A percentile compares a stretch with the other conserved stretches of the same genome.
Conservation (phyloP, 2,888 invertebrate species). For the Andrena marginata region DNA sequence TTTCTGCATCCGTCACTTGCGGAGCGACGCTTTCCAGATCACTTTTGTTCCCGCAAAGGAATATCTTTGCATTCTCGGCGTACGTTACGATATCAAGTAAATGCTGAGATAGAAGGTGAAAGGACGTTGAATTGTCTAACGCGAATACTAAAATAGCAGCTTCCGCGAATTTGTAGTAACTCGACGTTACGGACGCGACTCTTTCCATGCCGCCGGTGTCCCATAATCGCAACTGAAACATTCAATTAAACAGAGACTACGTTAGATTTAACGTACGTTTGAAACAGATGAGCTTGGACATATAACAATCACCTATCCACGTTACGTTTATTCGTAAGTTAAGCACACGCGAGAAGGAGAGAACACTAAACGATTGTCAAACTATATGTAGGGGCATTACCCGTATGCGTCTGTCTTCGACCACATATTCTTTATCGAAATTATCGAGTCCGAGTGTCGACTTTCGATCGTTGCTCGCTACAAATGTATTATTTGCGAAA, state of each 20-base stretch:
- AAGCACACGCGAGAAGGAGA: constrained; percentile 9
- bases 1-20: constrained; percentile 94
- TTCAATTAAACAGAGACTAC: constrained; percentile 53
- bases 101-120: constrained; percentile 96
- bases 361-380: constrained; percentile 34
- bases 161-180: constrained; percentile 98
- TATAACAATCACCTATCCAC: constrained; percentile 4
- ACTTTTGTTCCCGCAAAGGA: constrained; percentile 96
- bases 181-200: constrained; percentile 97
- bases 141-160: constrained; percentile 97
- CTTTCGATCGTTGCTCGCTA: constrained; percentile 92
- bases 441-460: constrained; percentile 97
- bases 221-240: constrained; percentile 94
- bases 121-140: constrained; percentile 95
- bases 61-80: constrained; percentile 98
- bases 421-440: constrained; percentile 92
- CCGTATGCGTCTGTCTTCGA: constrained; percentile 92
- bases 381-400: constrained; percentile 85
- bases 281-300: background rate
- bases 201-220: constrained; percentile 99
- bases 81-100: constrained; percentile 96
- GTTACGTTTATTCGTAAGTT: constrained; percentile 13
- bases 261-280: constrained; percentile 6
- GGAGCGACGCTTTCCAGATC: constrained; percentile 91
- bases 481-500: constrained; percentile 95